Base-by-base conservation (phyloP, 2,797 vertebrate species). In the Malacoraja senta region DNA sequence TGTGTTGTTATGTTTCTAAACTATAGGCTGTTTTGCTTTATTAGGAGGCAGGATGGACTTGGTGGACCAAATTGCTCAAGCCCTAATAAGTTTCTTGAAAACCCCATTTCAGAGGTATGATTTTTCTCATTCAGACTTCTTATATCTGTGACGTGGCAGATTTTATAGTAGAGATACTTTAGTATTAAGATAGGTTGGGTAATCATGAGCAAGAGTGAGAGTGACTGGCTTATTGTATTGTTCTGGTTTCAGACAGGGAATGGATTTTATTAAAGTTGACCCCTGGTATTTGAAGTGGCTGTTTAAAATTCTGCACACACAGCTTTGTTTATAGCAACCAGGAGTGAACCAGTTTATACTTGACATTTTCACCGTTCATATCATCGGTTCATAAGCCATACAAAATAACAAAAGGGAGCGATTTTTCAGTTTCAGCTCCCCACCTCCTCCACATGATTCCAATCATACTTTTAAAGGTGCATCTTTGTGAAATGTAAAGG, bases 201-300 rank as follows among this genome's bases (percentile, higher is more conserved):
- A 90, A 92, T 91, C 1, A 24, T 6, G 68, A 61, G 3, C 35
- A 13, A n/a, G 17, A 10, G 72, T 65, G 38, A n/a, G 53, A 19
- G 13, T 53, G 32, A 74, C 26, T 76, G 26, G 15, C 7, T 68
- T 1, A 35, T 91, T 91, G 68, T 26, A n/a, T 26, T 53, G 26
- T 76, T 72, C 38, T 53, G 10, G 38, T 58, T 76, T 92, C 71
- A 76, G 38, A 15, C 90, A 7, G 44, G 44, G 65, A 58, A 74
- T 92, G 53, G 90, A 92, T 92, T 92, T 92, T 92, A 92, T 92
- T 92, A 92, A 92, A 76, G 71, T 92, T 92, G 90, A 92, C 90
- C 90, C 90, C 24, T 92, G 90, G 26, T 92, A 53, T 92, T 76
- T 92, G 90, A 76, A 76, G 71, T 26, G 26, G 17, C 71, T 74